Base-by-base conservation (phyloP, 2,888 invertebrate species). In the Standfussiana lucernea region DNA sequence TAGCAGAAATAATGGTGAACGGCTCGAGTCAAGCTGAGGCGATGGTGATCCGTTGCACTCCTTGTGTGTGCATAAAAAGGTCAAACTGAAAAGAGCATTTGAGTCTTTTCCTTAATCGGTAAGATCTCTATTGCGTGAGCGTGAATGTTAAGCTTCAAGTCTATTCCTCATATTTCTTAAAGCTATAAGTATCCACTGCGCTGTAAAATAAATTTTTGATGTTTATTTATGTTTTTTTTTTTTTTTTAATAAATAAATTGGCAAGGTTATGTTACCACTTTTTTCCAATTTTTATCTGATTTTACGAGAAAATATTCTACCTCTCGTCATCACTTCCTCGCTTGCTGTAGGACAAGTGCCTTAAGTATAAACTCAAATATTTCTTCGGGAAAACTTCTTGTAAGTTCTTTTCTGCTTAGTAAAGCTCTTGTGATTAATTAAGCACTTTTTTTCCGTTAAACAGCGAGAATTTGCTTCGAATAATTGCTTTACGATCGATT, bases 401-500 rank as follows among this genome's bases (percentile, higher is more conserved):
- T 77, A 83, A 83, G 76, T 88, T 87, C 77, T 88, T 86, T 89
- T 86, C 79, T 86, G 88, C 88, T 87, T 79, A 87, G 83, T 85
- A 86, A 88, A 88, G 85, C 86, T 82, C 82, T 77, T 62, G 79
- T 87, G 89, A 88, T 88, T 88, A 88, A 88, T 88, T 87, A 89
- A 86, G 82, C 75, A 59, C 72, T 62, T 61, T 77, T 83, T 85
- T 88, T 77, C 56, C 71, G 80, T 79, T 78, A 84, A 87, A 73
- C 83, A 84, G 82, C 75, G 75, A 82, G 86, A 88, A 88, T 88
- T 86, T 83, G 83, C 81, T 84, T 62, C 65, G 64, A 72, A 82
- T 88, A 88, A 88, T 88, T 88, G 84, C 80, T 85, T 86, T 62
- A 77, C 80, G 82, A 88, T 87, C 87, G 84, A 88, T 88, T 86